Base-by-base conservation (phyloP, 2,797 vertebrate species). In the Phoxinus dragarum region DNA sequence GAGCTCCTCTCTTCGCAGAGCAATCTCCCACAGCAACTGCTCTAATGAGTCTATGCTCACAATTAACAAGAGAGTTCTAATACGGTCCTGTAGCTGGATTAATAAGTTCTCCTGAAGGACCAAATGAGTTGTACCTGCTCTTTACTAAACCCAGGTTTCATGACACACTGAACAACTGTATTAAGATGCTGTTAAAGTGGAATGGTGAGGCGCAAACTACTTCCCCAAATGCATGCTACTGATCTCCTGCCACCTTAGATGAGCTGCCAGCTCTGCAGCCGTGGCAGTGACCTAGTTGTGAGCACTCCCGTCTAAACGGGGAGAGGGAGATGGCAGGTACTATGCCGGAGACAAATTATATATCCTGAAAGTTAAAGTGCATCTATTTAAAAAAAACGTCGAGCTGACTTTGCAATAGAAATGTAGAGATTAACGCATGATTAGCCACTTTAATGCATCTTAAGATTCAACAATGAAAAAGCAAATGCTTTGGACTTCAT, bases 41-140 rank as follows among this genome's bases (percentile, higher is more conserved):
- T 61, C 38, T 81, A 81, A 88, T 85, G 75, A 82, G n/a, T 67
- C 56, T n/a, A 34, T 69, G 40, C 79, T 68, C 81, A 76, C 88
- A 84, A 88, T 86, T 81, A 87, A 86, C 72, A 71, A 84, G 38
- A 64, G 77, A 34, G 78, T 85, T 47, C 31, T 74, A 82, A 74
- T 83, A 75, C 67, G 31, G 71, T 47, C 42, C n/a, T 49, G 17
- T 14, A 49, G 21, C 23, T 66, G 34, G 71, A 75, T 64, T 80
- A 77, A 80, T 80, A 88, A 75, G 52, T 74, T 80, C 75, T 85
- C 69, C 79, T 64, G 38, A 83, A 72, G 42, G 64, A 64, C 73
- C 61, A 75, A 66, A 75, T 38, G 8, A 31, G 40, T 49, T n/a
- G 75, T 27, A 40, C 54, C 75, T 83, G 85, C 31, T 42, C 59